phyloP scores from a whole-genome alignment of 2,797 vertebrate species.

The Mareca strepera region DNA sequence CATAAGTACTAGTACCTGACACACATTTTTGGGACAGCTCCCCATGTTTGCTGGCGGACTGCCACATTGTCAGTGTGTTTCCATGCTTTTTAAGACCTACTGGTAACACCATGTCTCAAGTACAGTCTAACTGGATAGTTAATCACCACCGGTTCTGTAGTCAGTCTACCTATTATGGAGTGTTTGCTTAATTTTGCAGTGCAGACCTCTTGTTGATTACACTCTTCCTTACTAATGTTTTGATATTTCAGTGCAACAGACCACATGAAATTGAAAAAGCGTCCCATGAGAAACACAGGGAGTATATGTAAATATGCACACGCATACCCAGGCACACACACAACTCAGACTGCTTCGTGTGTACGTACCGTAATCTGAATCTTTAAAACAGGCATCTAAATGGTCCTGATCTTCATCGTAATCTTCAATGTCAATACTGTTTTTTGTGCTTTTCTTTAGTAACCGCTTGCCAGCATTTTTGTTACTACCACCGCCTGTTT shows the following conservation, averaged over 20 bases:
- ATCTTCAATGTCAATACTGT: constrained; percentile 88
- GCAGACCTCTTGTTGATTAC: neutral
- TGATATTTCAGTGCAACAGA: rapidly evolving
- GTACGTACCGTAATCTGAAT: constrained; percentile 93
- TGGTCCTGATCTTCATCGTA: constrained; percentile 97
- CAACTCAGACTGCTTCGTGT: neutral
- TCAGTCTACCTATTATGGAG: neutral
- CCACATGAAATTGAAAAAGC: neutral
- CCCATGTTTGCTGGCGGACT: neutral
- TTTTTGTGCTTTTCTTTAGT: constrained; percentile 90
- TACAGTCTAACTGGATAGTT: neutral
- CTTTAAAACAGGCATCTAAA: constrained; percentile 96
- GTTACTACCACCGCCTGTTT: constrained; percentile 76
- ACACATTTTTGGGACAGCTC: neutral
- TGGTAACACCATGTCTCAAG: neutral
- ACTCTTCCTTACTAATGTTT: neutral
- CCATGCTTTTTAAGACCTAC: neutral
- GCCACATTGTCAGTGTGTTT: neutral
- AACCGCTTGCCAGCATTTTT: constrained; percentile 87
- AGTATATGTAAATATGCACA: neutral
- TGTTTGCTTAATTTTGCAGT: neutral
- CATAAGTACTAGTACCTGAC: neutral
- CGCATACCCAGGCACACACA: neutral
- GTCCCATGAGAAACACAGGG: rapidly evolving
- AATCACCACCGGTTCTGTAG: neutral